Base-by-base conservation (phyloP, 2,797 vertebrate species). In the Lithobates pipiens region DNA sequence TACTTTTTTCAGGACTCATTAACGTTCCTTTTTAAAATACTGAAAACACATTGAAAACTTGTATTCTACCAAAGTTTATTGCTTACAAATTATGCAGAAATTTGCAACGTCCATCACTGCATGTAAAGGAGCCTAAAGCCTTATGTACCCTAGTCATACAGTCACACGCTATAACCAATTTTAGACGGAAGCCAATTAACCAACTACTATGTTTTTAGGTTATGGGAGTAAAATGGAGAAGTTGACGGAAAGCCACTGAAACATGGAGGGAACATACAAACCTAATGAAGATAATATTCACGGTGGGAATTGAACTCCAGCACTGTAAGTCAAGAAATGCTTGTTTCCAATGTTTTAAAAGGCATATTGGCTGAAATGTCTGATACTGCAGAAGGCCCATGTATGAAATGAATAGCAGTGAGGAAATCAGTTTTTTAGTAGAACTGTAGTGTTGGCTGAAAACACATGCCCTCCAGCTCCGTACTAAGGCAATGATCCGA, bases 311-410 rank as follows among this genome's bases (percentile, higher is more conserved):
- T 61, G 5, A 16, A 61, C 54, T 61, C 21, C 54, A 61, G 21
- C 54, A 61, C 54, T n/a, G 54, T 61, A 61, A 61, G 54, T 61
- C 54, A 23, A 61, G 54, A 61, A 23, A 61, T 61, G 5, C 15
- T 57, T 57, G 54, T 61, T 61, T 61, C 54, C 5, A 61, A 61
- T 13, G 15, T 18, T 21, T 57, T 57, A 6, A 61, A 72, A 63
- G 32, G 9, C 25, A 23, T 25, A 72, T 32, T 73, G 46, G 32
- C 50, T 36, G 10, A 6, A 27, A 39, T 39, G 36, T 6, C 46
- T 61, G 10, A 34, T 13, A 27, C 23, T 81, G 68, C 79, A 73
- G 69, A 73, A 81, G 61, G 50, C 69, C 54, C 78, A 69, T 18
- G 18, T 18, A 57, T 57, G 50, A 18, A 21, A 54, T 21, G 50